phyloP scores from a whole-genome alignment of 2,113 vertebrate genomes.

The Eidolon helvum region DNA sequence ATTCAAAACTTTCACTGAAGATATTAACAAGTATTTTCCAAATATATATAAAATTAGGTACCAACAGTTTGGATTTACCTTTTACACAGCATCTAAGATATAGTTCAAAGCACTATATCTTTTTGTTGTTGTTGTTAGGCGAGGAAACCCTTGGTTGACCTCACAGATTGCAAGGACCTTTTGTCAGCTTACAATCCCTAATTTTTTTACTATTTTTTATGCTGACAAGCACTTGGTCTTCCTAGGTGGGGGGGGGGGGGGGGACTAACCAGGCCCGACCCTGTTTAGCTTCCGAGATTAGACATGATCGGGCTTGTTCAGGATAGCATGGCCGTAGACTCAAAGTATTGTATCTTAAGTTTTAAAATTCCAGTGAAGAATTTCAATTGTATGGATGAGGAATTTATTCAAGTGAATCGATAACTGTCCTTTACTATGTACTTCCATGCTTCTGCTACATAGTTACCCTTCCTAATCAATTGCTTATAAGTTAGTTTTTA shows the following conservation, averaged over 20 bases:
- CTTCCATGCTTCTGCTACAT: not conserved
- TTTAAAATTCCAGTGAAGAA: not conserved
- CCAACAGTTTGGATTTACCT: not conserved
- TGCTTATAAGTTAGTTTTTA: not conserved
- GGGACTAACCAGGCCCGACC: no score
- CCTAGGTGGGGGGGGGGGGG: no score
- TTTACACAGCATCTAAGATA: not conserved
- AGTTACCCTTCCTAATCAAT: not conserved
- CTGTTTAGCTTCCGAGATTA: no score
- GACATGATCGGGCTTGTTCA: no score
- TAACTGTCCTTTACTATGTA: not conserved
- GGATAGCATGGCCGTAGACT: no score
- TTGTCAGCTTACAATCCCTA: no score
- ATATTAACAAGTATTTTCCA: not conserved
- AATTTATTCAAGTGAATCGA: not conserved
- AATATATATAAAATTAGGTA: not conserved
- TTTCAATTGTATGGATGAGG: not conserved
- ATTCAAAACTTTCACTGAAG: not conserved
- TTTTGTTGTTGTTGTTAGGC: not conserved
- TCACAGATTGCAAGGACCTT: no score
- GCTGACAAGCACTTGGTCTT: no score
- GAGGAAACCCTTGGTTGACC: no score
- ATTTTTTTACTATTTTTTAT: no score
- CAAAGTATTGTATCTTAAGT: not conserved
- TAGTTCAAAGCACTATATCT: not conserved